Evolutionary conservation across 2,113 vertebrate species (phyloP).

Genomic region (Rhodinocichla rosea): DNA sequence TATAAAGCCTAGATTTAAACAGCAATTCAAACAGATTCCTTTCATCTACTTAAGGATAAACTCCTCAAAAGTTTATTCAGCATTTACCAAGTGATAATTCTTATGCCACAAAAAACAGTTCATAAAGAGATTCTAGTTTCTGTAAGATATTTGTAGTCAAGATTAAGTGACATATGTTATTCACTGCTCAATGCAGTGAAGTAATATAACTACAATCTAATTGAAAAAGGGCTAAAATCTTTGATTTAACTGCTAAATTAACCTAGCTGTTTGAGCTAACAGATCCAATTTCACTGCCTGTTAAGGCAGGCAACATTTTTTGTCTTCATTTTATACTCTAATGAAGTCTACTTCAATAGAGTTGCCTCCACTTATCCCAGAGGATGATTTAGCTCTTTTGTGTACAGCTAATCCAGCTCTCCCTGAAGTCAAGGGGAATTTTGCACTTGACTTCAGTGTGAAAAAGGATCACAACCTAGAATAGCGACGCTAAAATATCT

Average conservation of each 20-base stretch:
- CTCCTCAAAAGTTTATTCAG: background rate
- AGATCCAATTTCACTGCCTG: background rate
- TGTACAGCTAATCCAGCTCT: slow-evolving; percentile 24
- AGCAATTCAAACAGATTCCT: background rate
- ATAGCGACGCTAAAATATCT: background rate
- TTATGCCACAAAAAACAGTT: background rate
- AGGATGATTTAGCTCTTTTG: slow-evolving; percentile 17
- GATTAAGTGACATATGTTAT: background rate
- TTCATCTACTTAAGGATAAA: background rate
- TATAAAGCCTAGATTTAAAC: background rate
- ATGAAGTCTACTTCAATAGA: slow-evolving; percentile 19
- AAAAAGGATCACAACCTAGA: slow-evolving; percentile 10
- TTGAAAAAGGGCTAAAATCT: background rate
- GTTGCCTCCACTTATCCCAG: background rate
- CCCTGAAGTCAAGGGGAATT: slow-evolving; percentile 31
- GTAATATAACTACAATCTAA: background rate
- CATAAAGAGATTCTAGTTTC: background rate
- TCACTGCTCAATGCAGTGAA: background rate
- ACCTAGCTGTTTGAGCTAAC: background rate
- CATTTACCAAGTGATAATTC: background rate
- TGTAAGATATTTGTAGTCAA: background rate
- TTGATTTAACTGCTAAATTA: background rate
- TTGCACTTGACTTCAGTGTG: slow-evolving; percentile 20
- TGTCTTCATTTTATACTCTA: slow-evolving; percentile 29
- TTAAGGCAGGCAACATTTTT: slow-evolving; percentile 1